Base-by-base conservation (phyloP, 2,888 invertebrate species). In the Noctua comes region DNA sequence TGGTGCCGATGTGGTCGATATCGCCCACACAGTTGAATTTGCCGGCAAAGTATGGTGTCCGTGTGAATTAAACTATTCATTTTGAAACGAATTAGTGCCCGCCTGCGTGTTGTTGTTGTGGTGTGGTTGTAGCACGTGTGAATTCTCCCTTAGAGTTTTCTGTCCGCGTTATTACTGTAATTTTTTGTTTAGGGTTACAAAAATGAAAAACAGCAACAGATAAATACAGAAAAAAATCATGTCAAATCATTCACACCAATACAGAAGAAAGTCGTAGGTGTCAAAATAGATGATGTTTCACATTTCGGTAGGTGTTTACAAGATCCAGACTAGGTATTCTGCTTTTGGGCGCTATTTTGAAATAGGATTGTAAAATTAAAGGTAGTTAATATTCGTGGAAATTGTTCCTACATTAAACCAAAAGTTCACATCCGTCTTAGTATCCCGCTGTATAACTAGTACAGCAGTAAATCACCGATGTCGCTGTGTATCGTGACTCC, bases 381-480 rank as follows among this genome's bases (percentile, higher is more conserved):
- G 24, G 36, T 13, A 54, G 10, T 24, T 54, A 11, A 11, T 24
- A 40, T 65, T 13, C 24, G 40, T 69, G 24, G 10, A 51, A 24
- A n/a, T 36, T 54, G 11, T n/a, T n/a, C 27, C 7, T 40, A 64
- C 21, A 40, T 64, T 36, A 1, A 21, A n/a, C 21, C 40, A 46
- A 36, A 83, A 51, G 5, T 83, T 43, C 36, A 69, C 66, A 83
- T 71, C 82, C 76, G 54, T 65, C 43, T 68, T 11, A 43, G 43
- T 27, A 84, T 80, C 73, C 66, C 64, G 75, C 77, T 71, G 64
- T 83, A 73, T 68, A 68, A 31, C 59, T 76, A 73, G 62, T 77
- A 73, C 73, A 73, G 62, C 62, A 77, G 73, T 81, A 85, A 83
- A 77, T 88, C 84, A 89, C 74, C 81, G 89, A 88, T 81, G 86